A percentile compares a stretch with the other conserved stretches of the same genome.
phyloP scores from a whole-genome alignment of 2,113 vertebrate genomes.

The Tachuris rubrigastra region DNA sequence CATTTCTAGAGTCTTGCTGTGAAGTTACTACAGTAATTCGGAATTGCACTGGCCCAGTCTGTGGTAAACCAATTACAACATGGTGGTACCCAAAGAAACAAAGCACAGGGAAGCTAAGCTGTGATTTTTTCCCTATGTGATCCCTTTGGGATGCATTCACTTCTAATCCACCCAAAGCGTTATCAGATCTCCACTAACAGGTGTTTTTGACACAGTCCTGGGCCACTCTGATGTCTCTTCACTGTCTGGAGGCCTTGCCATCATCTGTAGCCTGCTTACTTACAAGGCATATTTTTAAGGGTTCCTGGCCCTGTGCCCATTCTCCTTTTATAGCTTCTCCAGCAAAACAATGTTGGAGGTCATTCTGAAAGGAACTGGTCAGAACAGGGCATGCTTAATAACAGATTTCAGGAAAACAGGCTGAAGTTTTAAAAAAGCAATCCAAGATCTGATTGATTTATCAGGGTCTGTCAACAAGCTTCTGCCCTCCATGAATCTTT shows the following conservation, averaged over 20 bases:
- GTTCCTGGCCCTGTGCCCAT: neutral
- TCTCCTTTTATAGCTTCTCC: neutral
- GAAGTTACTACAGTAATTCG: neutral
- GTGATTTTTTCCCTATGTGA: neutral
- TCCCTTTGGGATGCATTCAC: neutral
- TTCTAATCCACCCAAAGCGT: neutral
- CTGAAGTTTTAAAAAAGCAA: conserved; percentile 14
- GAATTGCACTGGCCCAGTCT: neutral
- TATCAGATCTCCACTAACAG: neutral
- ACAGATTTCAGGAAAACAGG: neutral
- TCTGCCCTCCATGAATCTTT: neutral
- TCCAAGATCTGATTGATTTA: conserved; percentile 36
- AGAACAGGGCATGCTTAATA: conserved; percentile 12
- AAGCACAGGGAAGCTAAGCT: neutral
- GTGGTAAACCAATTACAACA: conserved; percentile 4
- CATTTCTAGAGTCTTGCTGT: neutral
- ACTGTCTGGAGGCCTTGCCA: neutral
- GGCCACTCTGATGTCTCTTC: neutral
- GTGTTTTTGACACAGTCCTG: neutral
- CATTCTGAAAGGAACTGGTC: neutral
- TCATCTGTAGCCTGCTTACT: neutral
- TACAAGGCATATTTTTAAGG: neutral
- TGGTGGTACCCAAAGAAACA: neutral
- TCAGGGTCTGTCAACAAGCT: neutral
- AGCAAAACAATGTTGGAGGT: neutral